Percentiles rank a stretch among this genome's conserved stretches.
phyloP scores from a whole-genome alignment of 1,140 invertebrate genomes.

The Babylonia areolata region DNA sequence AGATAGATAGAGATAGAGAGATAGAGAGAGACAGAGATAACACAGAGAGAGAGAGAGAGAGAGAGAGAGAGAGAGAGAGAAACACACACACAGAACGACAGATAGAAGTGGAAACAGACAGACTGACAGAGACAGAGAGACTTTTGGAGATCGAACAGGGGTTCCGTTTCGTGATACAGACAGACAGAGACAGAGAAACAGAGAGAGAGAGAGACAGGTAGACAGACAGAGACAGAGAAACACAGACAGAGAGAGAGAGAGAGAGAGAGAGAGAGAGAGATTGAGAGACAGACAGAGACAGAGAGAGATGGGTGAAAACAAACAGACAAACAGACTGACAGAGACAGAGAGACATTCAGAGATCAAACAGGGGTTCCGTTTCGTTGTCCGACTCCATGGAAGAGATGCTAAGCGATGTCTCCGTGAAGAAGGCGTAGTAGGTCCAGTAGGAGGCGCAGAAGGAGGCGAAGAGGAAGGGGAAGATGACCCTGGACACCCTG shows the following conservation, averaged over 20 bases:
- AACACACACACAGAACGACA: too few relatives aligned
- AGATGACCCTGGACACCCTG: conserved; percentile 82
- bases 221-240: background rate
- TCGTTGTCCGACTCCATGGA: background rate
- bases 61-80: too few relatives aligned
- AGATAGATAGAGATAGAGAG: too few relatives aligned
- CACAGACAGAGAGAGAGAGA: background rate
- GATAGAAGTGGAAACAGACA: too few relatives aligned
- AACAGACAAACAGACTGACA: background rate
- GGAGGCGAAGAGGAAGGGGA: conserved; percentile 88
- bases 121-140: too few relatives aligned
- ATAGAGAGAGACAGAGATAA: too few relatives aligned
- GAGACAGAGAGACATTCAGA: background rate
- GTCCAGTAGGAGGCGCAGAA: conserved; percentile 86
- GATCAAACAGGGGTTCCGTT: background rate
- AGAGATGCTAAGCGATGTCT: conserved; percentile 9
- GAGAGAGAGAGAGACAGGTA: background rate
- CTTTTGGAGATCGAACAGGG: too few relatives aligned
- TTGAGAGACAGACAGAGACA: background rate
- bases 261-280: background rate
- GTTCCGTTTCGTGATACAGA: background rate
- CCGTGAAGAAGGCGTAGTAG: conserved; percentile 77
- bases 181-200: background rate
- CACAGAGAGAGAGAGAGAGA: too few relatives aligned
- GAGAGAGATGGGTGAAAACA: background rate